These are phyloP conservation scores for Neoaliturus tenellus DNA, from an alignment of 2,888 invertebrate genomes.

Conservation along the genomic window DNA sequence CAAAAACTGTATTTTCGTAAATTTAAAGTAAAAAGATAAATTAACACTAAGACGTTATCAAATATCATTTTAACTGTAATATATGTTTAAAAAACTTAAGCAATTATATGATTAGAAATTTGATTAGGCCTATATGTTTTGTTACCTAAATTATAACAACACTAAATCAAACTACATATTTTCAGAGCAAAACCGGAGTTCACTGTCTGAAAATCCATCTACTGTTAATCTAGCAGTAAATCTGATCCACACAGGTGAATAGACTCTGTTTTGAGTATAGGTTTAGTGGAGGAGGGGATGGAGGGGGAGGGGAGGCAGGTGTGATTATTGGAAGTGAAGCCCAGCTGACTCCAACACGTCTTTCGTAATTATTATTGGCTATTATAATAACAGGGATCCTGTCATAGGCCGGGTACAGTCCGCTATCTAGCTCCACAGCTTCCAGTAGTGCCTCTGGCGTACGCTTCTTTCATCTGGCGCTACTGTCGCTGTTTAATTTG, in stretches of 20 bases:
- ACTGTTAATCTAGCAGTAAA: conserved; percentile 6
- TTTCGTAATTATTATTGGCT: conserved; percentile 38
- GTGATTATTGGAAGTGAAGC: conserved; percentile 39
- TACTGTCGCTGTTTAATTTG: background rate
- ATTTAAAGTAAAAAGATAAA: too few relatives aligned
- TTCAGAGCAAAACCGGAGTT: too few relatives aligned
- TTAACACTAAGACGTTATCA: too few relatives aligned
- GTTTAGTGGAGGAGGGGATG: background rate
- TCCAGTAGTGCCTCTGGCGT: background rate
- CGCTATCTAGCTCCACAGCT: background rate
- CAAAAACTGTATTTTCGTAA: too few relatives aligned
- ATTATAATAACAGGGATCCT: conserved; percentile 40
- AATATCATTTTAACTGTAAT: too few relatives aligned
- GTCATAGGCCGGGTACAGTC: conserved; percentile 33
- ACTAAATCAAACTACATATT: too few relatives aligned
- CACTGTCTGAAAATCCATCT: too few relatives aligned
- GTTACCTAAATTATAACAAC: too few relatives aligned
- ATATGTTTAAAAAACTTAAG: too few relatives aligned
- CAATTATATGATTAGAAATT: too few relatives aligned
- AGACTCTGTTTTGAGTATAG: background rate
- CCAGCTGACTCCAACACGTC: conserved; percentile 38
- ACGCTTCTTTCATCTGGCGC: background rate
- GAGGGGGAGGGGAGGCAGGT: background rate
- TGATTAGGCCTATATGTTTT: too few relatives aligned
- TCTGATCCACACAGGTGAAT: conserved; percentile 2